Evolutionary conservation across 2,888 invertebrate species (phyloP).

Genomic region (Athalia circularis): DNA sequence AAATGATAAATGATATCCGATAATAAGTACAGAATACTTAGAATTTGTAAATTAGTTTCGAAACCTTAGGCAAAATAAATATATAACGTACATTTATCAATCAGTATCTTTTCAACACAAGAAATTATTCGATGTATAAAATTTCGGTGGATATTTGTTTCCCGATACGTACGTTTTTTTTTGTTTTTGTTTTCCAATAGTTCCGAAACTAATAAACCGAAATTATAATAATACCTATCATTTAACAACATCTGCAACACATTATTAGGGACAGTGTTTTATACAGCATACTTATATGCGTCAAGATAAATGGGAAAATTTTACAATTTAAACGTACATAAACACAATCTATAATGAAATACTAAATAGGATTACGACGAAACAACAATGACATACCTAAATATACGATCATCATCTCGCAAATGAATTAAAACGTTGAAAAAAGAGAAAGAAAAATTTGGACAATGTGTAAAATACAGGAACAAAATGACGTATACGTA

Average conservation of each 20-base stretch:
- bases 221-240: slow-evolving; percentile 62
- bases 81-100: background rate
- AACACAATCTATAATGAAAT: slow-evolving; percentile 44
- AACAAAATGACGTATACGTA: background rate
- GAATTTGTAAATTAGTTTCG: slow-evolving; percentile 35
- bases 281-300: slow-evolving; percentile 54
- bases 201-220: slow-evolving; percentile 47
- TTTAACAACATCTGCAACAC: slow-evolving; percentile 62
- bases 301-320: slow-evolving; percentile 61
- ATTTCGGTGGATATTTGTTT: background rate
- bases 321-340: slow-evolving; percentile 66
- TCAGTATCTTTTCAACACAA: background rate
- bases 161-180: background rate
- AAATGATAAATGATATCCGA: slow-evolving; percentile 62
- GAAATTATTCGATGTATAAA: slow-evolving; percentile 9
- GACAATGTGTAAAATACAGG: slow-evolving; percentile 42
- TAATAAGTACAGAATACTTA: slow-evolving; percentile 66
- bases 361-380: slow-evolving; percentile 45
- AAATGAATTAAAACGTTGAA: slow-evolving; percentile 39
- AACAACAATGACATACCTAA: slow-evolving; percentile 17
- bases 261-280: slow-evolving; percentile 60
- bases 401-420: slow-evolving; percentile 41
- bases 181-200: background rate
- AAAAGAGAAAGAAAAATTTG: slow-evolving; percentile 58
- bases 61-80: background rate